phyloP scores from a whole-genome alignment of 2,888 invertebrate species.

The Strigamia maritima region DNA sequence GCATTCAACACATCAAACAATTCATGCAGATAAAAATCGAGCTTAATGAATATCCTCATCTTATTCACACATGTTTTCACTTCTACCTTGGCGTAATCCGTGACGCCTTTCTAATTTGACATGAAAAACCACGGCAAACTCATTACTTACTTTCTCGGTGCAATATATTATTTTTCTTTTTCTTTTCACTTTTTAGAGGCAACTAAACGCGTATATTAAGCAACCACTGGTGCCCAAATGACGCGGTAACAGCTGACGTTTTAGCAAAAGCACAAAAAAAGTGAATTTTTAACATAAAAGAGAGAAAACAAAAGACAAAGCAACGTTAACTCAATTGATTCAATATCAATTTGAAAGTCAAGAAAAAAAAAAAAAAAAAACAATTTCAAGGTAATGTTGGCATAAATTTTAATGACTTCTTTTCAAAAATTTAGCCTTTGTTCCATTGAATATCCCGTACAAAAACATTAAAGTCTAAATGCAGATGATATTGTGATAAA shows the following conservation, averaged over 20 bases:
- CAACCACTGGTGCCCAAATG: conserved; percentile 19
- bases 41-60: conserved; percentile 13
- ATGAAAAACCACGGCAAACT: not conserved
- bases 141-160: not conserved
- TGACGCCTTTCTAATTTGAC: not conserved
- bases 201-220: not conserved
- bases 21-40: conserved; percentile 16
- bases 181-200: not conserved
- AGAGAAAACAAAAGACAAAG: not conserved
- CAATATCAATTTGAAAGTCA: not conserved
- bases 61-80: not conserved
- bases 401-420: not conserved
- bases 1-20: conserved; percentile 17
- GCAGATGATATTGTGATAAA: not conserved
- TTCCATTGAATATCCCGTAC: too few species aligned
- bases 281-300: not conserved
- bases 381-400: too few species aligned
- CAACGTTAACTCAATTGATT: not conserved
- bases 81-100: not conserved
- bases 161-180: not conserved
- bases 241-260: conserved; percentile 13
- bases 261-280: not conserved
- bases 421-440: not conserved
- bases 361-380: not conserved
- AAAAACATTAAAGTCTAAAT: not conserved